Evolutionary conservation across 53 echinoderm and acorn worm species (phyloP), one percentile per base, ranked within the genome.

Genomic region (Holothuria leucospilota): DNA sequence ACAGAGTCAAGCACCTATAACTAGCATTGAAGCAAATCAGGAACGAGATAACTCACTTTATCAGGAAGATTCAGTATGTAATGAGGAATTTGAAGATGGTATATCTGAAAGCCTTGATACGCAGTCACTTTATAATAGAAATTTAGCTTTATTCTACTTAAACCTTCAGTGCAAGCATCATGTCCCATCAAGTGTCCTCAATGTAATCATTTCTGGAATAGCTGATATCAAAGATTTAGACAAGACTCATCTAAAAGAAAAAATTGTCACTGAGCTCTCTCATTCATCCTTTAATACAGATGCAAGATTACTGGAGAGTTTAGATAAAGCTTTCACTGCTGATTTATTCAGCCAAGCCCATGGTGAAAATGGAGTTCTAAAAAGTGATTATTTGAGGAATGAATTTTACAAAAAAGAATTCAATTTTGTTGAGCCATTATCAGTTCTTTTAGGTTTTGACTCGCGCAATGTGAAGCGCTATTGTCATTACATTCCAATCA

Each of bases 81-180:
- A 23, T 63, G 26, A 63, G 63, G 26, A 63, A 63, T 21, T 26
- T 6, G 63, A 63, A 23, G n/a, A 23, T 23, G 4, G n/a, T 63
- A 21, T 26, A 63, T 26, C 63, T 63, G 26, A 21, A 23, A 26
- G 4, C n/a, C n/a, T 23, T 63, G 9, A 63, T 63, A 8, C 5
- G 8, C n/a, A 26, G 8, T 8, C 26, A 23, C 63, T 63, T 21
- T 63, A 23, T 63, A 26, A 23, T 63, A 63, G 26, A 63, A 63
- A 63, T 63, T 4, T 63, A 6, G 63, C 63, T 63, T 26, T 63
- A 63, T 63, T 63, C 4, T 63, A 63, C 63, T 63, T 63, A 26
- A 63, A 63, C 3, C 63, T 63, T 63, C 63, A 63, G 63, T 63
- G 63, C 4, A 63, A 63, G 63, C 63, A 63, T 63, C 63, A 63